These are phyloP conservation scores for Aphelenchoides fujianensis DNA, from an alignment of 1,140 invertebrate species.

Conservation along the genomic window DNA sequence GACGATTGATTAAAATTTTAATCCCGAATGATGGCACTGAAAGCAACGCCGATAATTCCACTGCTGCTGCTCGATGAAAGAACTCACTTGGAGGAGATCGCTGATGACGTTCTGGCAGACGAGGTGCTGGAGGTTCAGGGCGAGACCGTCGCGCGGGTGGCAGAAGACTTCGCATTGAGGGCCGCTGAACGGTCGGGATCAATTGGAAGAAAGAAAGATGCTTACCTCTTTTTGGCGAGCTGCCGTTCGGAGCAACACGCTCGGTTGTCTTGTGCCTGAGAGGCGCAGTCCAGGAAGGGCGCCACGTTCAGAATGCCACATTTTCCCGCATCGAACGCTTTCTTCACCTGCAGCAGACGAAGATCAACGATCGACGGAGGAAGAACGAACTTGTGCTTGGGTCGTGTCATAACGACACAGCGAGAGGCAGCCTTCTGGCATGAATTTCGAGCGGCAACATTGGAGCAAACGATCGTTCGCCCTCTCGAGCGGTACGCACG, in stretches of 20 bases:
- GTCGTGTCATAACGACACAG: constrained; percentile 49
- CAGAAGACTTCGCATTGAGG: constrained; percentile 49
- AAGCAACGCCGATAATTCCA: no score
- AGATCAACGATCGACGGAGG: not conserved
- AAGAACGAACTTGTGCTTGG: constrained; percentile 38
- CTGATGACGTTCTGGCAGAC: constrained; percentile 41
- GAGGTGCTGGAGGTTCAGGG: constrained; percentile 42
- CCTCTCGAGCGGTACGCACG: constrained; percentile 35
- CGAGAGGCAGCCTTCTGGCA: constrained; percentile 39
- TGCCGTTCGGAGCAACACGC: constrained; percentile 37
- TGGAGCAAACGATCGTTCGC: constrained; percentile 31
- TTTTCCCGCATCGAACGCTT: constrained; percentile 43
- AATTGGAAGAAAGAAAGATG: no score
- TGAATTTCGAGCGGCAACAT: constrained; percentile 39
- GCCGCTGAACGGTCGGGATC: no score
- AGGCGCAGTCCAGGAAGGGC: constrained; percentile 47
- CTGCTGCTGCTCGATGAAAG: no score
- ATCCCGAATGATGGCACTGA: not conserved
- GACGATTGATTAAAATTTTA: no score
- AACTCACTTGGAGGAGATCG: constrained; percentile 33
- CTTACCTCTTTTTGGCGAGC: constrained; percentile 34
- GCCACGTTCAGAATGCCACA: constrained; percentile 50
- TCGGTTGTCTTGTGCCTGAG: constrained; percentile 42
- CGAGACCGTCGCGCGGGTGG: constrained; percentile 38
- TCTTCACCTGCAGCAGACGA: constrained; percentile 42